phyloP scores from a whole-genome alignment of 2,113 vertebrate genomes.

The Myodes glareolus region DNA sequence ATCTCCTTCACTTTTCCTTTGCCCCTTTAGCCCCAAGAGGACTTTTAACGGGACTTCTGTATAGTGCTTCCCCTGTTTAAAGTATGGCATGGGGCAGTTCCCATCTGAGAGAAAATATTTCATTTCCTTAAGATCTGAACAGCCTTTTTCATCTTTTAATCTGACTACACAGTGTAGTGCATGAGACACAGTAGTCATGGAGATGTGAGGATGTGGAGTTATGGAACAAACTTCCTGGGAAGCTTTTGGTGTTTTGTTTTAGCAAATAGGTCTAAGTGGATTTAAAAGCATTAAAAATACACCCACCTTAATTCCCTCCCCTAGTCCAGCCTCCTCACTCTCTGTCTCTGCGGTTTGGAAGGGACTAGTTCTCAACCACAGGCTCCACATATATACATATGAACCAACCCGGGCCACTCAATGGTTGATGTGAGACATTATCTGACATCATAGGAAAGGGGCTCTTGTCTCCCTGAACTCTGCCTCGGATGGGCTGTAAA shows the following conservation, averaged over 20 bases:
- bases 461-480: not conserved
- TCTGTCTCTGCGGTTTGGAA: not conserved
- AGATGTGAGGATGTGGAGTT: not conserved
- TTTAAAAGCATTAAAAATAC: not conserved
- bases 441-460: not conserved
- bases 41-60: not conserved
- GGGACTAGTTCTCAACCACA: not conserved
- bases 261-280: not conserved
- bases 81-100: not conserved
- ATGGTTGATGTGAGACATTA: not conserved
- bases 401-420: not conserved
- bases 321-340: not conserved
- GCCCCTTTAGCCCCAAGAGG: not conserved
- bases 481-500: constrained; percentile 3
- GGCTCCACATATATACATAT: not conserved
- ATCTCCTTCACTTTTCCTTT: not conserved
- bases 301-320: not conserved
- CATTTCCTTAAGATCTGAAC: not conserved
- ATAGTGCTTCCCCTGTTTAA: not conserved
- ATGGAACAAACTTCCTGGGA: not conserved
- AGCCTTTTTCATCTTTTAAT: not conserved
- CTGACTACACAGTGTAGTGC: not conserved
- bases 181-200: not conserved
- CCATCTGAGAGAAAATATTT: not conserved
- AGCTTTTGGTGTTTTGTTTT: not conserved